Base-by-base conservation (phyloP, 1,140 invertebrate species). In the Prorops nasuta region DNA sequence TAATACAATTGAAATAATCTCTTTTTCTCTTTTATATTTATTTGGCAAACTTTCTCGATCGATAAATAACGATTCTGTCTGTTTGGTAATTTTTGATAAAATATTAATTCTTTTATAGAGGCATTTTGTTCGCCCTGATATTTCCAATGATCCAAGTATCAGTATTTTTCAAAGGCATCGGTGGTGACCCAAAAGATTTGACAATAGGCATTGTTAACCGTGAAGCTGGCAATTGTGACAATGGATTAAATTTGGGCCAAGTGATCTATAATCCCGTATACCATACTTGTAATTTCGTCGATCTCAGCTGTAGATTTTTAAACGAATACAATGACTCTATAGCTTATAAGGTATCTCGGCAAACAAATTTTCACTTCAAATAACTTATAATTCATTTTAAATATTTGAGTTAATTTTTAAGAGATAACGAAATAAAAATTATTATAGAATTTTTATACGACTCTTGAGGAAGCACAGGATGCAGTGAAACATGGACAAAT, bases 61-160 rank as follows among this genome's bases (percentile, higher is more conserved):
- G n/a, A n/a, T n/a, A n/a, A n/a, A n/a, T n/a, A n/a, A n/a, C n/a
- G n/a, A n/a, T n/a, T n/a, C n/a, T n/a, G n/a, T n/a, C n/a, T n/a
- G n/a, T n/a, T n/a, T n/a, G 24, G 17, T 18, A 36, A 50, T 36
- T 60, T 41, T 34, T 36, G 9, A n/a, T 45, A 20, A 35, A 21
- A 35, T 36, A 28, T 54, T 22, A 42, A 44, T 62, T 62, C 44
- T 79, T 80, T 39, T n/a, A n/a, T 71, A 92, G 90, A 2, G 84
- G 88, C 4, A 73, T 92, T 8, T 64, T 88, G 44, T 96, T 95
- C 67, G 85, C 92, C 43, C 78, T 94, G 18, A 54, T 91, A 19
- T 85, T 96, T 54, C 93, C 94, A 1, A 76, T 91, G 2, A 67
- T 94, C 7, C 85, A 94, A 80, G 79, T 89, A n/a, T 74, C 84